Conservation (phyloP, 2,888 invertebrate species). For the Eupithecia insigniata region DNA sequence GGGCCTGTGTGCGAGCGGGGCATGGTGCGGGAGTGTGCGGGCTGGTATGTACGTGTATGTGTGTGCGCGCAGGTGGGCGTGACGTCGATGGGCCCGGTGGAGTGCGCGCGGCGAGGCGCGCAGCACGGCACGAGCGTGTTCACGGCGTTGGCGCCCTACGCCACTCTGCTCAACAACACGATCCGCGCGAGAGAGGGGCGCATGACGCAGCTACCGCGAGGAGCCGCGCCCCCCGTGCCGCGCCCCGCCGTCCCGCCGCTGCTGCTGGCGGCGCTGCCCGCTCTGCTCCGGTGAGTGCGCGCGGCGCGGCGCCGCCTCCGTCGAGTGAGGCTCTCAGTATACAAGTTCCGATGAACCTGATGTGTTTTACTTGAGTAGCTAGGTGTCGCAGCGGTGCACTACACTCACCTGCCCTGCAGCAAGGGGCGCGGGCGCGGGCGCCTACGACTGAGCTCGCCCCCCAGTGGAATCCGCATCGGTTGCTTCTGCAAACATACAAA, state of each 20-base stretch:
- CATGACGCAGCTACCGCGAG: slow-evolving; percentile 48
- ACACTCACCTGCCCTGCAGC: neutral
- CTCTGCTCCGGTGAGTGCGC: neutral
- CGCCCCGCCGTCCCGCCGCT: slow-evolving; percentile 1
- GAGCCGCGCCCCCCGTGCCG: slow-evolving; percentile 9
- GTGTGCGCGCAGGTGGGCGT: slow-evolving; percentile 58
- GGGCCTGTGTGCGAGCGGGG: slow-evolving; percentile 31
- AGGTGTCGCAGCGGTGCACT: too few relatives aligned
- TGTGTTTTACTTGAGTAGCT: too few relatives aligned
- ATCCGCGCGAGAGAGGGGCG: slow-evolving; percentile 56
- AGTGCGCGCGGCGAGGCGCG: slow-evolving; percentile 51
- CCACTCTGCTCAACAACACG: slow-evolving; percentile 64
- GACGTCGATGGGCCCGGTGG: slow-evolving; percentile 71
- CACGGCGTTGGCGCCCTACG: slow-evolving; percentile 66
- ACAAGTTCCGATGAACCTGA: too few relatives aligned
- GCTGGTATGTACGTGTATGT: slow-evolving; percentile 22
- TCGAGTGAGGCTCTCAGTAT: too few relatives aligned
- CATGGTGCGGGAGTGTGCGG: slow-evolving; percentile 35
- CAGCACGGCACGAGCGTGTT: slow-evolving; percentile 69
- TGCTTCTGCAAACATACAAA: too few relatives aligned
- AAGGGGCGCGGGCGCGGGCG: neutral
- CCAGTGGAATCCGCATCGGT: too few relatives aligned
- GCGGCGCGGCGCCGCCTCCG: too few relatives aligned
- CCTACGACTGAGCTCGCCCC: neutral
- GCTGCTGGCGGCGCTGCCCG: slow-evolving; percentile 9